phyloP scores from a whole-genome alignment of 2,113 vertebrate genomes.

The Elaphurus davidianus region DNA sequence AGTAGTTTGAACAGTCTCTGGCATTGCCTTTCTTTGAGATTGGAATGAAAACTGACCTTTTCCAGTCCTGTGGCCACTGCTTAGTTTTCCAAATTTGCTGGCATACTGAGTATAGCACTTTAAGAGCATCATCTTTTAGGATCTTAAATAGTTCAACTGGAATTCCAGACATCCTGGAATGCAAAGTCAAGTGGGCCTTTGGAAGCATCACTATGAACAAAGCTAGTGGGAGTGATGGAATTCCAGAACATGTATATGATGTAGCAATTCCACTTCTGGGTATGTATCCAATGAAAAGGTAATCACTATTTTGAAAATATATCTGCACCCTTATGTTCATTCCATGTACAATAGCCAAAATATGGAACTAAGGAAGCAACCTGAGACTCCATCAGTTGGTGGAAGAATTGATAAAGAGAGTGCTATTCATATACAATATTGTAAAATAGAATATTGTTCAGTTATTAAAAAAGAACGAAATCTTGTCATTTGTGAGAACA shows the following conservation, averaged over 20 bases:
- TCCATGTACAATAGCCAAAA: background rate
- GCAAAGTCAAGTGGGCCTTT: background rate
- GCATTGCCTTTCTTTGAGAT: background rate
- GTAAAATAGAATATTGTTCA: background rate
- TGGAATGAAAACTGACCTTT: background rate
- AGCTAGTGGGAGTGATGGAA: background rate
- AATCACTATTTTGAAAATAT: background rate
- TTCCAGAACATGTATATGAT: background rate
- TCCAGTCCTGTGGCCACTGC: background rate
- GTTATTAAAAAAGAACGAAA: background rate
- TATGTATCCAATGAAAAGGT: background rate
- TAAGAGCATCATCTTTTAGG: background rate
- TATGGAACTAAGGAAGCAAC: background rate
- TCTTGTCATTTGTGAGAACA: background rate
- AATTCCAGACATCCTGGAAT: background rate
- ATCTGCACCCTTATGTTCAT: background rate
- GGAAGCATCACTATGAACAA: background rate
- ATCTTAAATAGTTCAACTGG: background rate
- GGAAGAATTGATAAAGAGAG: background rate
- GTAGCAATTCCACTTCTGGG: background rate
- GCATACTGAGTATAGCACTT: background rate
- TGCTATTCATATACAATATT: background rate
- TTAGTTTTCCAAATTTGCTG: background rate
- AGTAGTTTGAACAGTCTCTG: background rate
- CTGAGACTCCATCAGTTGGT: background rate